Evolutionary conservation across 1,140 invertebrate genomes (phyloP), one percentile per base, ranked within the genome.

Genomic region (Chionoecetes opilio): DNA sequence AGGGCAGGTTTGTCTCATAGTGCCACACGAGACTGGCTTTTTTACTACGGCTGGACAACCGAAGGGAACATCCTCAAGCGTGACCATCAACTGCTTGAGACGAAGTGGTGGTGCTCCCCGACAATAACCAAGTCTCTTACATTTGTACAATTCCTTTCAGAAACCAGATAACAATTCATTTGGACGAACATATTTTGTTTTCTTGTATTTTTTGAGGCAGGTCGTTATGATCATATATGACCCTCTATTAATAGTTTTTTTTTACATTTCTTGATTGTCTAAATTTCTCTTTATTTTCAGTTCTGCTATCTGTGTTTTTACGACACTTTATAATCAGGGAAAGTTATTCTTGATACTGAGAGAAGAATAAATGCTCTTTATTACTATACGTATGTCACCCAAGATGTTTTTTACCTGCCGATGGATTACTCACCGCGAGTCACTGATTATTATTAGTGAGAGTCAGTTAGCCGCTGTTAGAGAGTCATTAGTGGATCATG

Each of bases 391-490:
- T 75, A 75, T 75, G 63, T 11, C 63, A 1, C 9, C 21, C 63
- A n/a, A 26, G 21, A 75, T 17, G 11, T 2, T 53, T 9, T 53
- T 0, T 53, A 17, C 11, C 46, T 17, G 63, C 11, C 63, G 63
- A 75, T 53, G 63, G 9, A 26, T n/a, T n/a, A 14, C 63, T 26
- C 63, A 26, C 1, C 63, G 63, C 63, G 8, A 26, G 63, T n/a
- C 63, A 75, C 26, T 75, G 11, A 75, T n/a, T 26, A 75, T 75
- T 29, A 32, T 38, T 46, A n/a, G 88, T 91, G n/a, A 91, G 46
- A 75, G 8, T n/a, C n/a, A n/a, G n/a, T n/a, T n/a, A n/a, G n/a
- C n/a, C n/a, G n/a, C n/a, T n/a, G n/a, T n/a, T n/a, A n/a, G n/a
- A n/a, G n/a, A n/a, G n/a, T n/a, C n/a, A n/a, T n/a, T n/a, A n/a